These are phyloP conservation scores for Morinoia aosen DNA, from an alignment of 2,888 invertebrate species.

Conservation along the genomic window DNA sequence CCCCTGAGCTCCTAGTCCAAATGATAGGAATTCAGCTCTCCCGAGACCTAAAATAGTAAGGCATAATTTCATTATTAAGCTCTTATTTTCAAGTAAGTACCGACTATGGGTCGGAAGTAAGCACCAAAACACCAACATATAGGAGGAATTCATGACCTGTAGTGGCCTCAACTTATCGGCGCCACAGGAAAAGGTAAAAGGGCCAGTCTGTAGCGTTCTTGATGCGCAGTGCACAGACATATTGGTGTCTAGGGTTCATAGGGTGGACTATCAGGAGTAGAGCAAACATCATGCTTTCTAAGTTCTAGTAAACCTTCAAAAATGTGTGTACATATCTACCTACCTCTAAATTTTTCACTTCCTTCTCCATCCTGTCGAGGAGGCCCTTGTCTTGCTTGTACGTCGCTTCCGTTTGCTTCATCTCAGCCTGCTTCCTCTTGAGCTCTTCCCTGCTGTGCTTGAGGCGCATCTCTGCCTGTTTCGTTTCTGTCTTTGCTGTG, in stretches of 20 bases:
- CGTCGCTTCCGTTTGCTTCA: constrained; percentile 79
- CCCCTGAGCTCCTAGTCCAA: too few species aligned
- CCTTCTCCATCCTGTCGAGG: constrained; percentile 75
- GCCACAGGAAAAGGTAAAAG: too few species aligned
- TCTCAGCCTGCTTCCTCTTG: constrained; percentile 78
- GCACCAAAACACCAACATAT: too few species aligned
- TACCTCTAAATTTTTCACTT: constrained; percentile 71
- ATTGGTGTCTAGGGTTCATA: too few species aligned
- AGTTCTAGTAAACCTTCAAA: too few species aligned
- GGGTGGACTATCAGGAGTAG: not conserved
- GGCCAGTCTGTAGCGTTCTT: too few species aligned
- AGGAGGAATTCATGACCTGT: too few species aligned
- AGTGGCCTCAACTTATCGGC: too few species aligned
- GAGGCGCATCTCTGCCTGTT: constrained; percentile 83
- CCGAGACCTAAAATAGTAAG: not conserved
- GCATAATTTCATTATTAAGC: too few species aligned
- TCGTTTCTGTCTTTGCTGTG: constrained; percentile 83
- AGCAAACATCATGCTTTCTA: not conserved
- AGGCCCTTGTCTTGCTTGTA: constrained; percentile 78
- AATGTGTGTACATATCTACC: not conserved
- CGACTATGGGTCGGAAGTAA: too few species aligned
- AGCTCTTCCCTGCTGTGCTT: constrained; percentile 78
- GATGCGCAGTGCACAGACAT: too few species aligned
- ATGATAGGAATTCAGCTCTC: constrained; percentile 47
- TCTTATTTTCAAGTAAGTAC: too few species aligned